Evolutionary conservation across 1,140 invertebrate genomes (phyloP).

Genomic region (Aphaenogaster ashmeadi): DNA sequence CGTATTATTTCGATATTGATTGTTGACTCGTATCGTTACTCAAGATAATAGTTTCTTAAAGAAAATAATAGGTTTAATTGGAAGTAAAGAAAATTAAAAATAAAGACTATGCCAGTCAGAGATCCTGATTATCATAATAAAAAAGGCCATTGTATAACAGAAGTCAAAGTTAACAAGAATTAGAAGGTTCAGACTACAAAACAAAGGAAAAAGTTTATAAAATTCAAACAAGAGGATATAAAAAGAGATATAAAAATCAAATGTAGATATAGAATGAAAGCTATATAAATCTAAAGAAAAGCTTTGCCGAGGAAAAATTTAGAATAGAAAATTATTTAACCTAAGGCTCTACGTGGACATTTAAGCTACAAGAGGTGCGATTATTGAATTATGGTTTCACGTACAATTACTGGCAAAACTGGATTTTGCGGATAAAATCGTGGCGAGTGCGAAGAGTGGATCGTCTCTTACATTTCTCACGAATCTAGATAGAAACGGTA

Average conservation of each 20-base stretch:
- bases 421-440: conserved; percentile 9
- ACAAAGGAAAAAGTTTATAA: neutral
- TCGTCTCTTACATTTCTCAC: conserved; percentile 24
- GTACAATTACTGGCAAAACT: conserved; percentile 26
- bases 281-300: neutral
- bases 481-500: conserved; percentile 26
- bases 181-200: neutral
- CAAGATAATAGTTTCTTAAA: neutral
- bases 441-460: conserved; percentile 14
- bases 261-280: neutral
- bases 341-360: neutral
- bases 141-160: neutral
- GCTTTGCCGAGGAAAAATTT: neutral
- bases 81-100: no score
- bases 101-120: no score
- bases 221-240: neutral
- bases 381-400: conserved; percentile 14
- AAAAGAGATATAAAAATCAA: neutral
- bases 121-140: no score
- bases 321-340: neutral
- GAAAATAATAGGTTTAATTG: no score
- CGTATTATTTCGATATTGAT: neutral
- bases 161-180: neutral
- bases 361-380: neutral
- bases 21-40: neutral